phyloP scores from a whole-genome alignment of 2,888 invertebrate species.

The Gastracanthus pulcherrimus region DNA sequence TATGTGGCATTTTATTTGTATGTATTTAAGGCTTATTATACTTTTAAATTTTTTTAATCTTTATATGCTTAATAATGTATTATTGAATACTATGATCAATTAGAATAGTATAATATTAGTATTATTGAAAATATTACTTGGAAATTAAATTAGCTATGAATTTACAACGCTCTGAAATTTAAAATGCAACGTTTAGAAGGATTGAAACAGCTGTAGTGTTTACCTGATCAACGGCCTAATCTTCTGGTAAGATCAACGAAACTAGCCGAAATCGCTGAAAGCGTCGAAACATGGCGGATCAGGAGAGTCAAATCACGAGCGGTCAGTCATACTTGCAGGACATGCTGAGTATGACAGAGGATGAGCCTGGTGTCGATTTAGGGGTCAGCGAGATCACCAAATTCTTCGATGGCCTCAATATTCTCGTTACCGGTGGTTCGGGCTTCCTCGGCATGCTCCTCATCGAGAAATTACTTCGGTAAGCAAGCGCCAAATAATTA shows the following conservation, averaged over 20 bases:
- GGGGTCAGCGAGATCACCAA: not conserved
- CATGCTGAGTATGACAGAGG: not conserved
- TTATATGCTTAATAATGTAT: too few relatives aligned
- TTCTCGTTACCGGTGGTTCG: not conserved
- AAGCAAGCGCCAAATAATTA: constrained; percentile 43
- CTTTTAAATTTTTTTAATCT: too few relatives aligned
- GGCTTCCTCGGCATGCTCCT: not conserved
- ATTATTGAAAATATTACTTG: too few relatives aligned
- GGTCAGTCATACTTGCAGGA: not conserved
- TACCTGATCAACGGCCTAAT: not conserved
- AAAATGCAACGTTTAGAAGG: too few relatives aligned
- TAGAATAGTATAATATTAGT: too few relatives aligned
- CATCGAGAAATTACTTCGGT: constrained; percentile 19
- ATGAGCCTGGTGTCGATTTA: not conserved
- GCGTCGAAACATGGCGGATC: not conserved
- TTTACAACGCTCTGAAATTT: too few relatives aligned
- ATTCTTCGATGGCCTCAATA: not conserved
- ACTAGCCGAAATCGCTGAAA: not conserved
- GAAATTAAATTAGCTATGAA: too few relatives aligned
- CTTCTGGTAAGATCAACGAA: not conserved
- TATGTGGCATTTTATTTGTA: too few relatives aligned
- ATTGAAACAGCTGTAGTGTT: not conserved
- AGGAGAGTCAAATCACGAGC: not conserved
- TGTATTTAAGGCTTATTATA: too few relatives aligned
- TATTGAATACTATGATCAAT: too few relatives aligned